Base-by-base conservation (phyloP, 2,113 vertebrate genomes). In the Chelonoidis abingdonii region DNA sequence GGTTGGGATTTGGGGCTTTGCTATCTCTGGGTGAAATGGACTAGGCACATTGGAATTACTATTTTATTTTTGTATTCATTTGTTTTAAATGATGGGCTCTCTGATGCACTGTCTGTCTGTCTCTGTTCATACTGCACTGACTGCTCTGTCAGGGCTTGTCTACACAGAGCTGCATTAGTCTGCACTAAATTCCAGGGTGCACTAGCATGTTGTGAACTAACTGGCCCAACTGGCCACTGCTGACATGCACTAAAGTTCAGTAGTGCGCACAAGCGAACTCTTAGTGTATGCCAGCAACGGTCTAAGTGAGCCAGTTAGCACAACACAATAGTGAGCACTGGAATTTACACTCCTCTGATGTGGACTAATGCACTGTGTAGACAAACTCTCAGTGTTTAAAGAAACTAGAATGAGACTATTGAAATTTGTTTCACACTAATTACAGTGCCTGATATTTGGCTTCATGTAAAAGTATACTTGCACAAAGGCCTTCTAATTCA, bases 41-140 rank as follows among this genome's bases (percentile, higher is more conserved):
- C 7, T 78, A n/a, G 19, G 35, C 3, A 2, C 62, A 56, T 19
- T 4, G 24, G 29, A 49, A 10, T 79, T 53, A 54, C 47, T 25
- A 1, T 13, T 53, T 25, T 3, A n/a, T 84, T 62, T 17, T 59
- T 59, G 24, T 59, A 59, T 59, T 59, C 57, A 13, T 83, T 41
- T 72, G 1, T 22, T 86, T 17, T 1, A 29, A 83, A 53, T 7
- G 19, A n/a, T 38, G 22, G n/a, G 65, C 5, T 38, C 65, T 72
- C 65, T 38, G 19, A 21, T 2, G 8, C 35, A 11, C 4, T 41
- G 12, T 44, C 5, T 1, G 1, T 12, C 72, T 1, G 1, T 16
- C 82, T 16, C 3, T 80, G 50, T 53, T 88, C n/a, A 8, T 4
- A 22, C 13, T 3, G 3, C 41, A 56, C 52, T 3, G 3, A 10